phyloP scores from a whole-genome alignment of 2,888 invertebrate genomes.

The Lasiommata megera region DNA sequence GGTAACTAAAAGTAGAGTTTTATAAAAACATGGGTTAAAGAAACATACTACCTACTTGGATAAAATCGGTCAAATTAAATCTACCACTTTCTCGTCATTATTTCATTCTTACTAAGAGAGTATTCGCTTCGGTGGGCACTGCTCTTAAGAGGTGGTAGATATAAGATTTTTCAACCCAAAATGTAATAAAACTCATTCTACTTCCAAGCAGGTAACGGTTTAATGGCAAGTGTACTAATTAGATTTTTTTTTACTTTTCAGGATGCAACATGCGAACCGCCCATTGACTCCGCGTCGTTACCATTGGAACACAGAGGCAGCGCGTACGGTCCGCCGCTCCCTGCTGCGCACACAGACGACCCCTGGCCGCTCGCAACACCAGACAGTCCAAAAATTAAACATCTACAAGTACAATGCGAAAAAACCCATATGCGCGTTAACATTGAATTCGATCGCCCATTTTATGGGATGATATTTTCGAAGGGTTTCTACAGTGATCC shows the following conservation, averaged over 20 bases:
- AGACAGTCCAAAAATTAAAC: constrained; percentile 96
- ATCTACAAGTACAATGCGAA: constrained; percentile 96
- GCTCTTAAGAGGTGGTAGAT: too few species aligned
- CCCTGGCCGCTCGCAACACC: constrained; percentile 94
- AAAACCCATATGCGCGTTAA: constrained; percentile 97
- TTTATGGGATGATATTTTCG: constrained; percentile 97
- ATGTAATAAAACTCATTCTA: too few species aligned
- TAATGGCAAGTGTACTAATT: neutral
- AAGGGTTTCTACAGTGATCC: constrained; percentile 96
- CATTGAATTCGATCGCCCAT: constrained; percentile 96
- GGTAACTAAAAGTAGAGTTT: too few species aligned
- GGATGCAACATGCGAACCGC: constrained; percentile 89
- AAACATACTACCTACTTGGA: too few species aligned
- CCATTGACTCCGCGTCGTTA: constrained; percentile 89
- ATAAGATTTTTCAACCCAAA: too few species aligned
- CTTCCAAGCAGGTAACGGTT: too few species aligned
- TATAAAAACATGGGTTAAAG: too few species aligned
- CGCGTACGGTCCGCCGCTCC: constrained; percentile 84
- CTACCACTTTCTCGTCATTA: too few species aligned
- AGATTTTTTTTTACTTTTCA: constrained; percentile 61
- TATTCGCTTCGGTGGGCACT: too few species aligned
- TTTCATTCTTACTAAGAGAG: too few species aligned
- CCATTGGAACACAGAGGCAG: constrained; percentile 92
- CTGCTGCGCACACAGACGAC: constrained; percentile 85
- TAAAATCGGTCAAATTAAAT: too few species aligned